Evolutionary conservation across 2,888 invertebrate species (phyloP).

Genomic region (Drosophila niveifrons): DNA sequence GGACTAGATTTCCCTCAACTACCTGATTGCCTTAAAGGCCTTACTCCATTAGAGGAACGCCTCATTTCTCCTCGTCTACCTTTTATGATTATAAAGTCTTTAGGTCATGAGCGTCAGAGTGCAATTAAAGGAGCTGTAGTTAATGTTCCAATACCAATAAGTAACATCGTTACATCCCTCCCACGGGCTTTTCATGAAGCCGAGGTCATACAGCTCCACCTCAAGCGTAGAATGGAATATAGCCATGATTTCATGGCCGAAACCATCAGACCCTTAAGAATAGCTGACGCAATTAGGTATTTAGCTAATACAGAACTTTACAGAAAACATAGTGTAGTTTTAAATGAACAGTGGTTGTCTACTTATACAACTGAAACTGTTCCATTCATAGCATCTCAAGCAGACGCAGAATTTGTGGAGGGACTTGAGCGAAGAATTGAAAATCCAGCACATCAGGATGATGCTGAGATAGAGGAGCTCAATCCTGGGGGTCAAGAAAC

Average conservation of each 20-base stretch:
- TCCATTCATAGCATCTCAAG: constrained; percentile 7
- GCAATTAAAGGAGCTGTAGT: no score
- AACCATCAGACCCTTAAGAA: constrained; percentile 12
- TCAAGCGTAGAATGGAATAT: constrained; percentile 29
- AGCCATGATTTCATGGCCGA: constrained; percentile 24
- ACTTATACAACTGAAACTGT: constrained; percentile 3
- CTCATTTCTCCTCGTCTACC: no score
- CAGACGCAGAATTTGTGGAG: not conserved
- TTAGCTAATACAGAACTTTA: constrained; percentile 11
- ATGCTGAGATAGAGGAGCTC: not conserved
- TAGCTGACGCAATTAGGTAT: constrained; percentile 4
- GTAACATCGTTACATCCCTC: not conserved
- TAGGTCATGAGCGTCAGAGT: no score
- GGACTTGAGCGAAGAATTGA: not conserved
- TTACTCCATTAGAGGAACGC: no score
- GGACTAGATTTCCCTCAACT: no score
- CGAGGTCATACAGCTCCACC: constrained; percentile 16
- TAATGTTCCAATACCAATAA: no score
- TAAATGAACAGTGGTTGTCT: constrained; percentile 4
- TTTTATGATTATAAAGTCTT: no score
- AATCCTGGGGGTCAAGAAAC: not conserved
- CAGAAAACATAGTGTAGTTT: not conserved
- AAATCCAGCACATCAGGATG: not conserved
- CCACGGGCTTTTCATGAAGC: constrained; percentile 14
- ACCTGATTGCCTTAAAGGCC: no score